phyloP scores from a whole-genome alignment of 2,797 vertebrate species.

The Poeciliopsis infans region DNA sequence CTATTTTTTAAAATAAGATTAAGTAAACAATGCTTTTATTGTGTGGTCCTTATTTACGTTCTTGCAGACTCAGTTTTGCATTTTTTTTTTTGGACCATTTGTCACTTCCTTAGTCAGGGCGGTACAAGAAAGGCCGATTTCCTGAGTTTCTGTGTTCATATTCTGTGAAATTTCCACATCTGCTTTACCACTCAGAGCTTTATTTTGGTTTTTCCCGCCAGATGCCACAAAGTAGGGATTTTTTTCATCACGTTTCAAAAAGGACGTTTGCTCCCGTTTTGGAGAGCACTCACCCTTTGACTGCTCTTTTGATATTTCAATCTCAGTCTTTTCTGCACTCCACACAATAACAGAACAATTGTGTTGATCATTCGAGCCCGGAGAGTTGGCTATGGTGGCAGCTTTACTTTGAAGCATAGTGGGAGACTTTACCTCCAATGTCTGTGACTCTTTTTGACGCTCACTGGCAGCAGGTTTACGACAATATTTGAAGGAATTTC shows the following conservation, averaged over 20 bases:
- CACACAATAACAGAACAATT: conserved; percentile 78
- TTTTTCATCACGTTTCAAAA: conserved; percentile 73
- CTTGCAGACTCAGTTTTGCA: conserved; percentile 15
- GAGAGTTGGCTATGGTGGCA: conserved; percentile 59
- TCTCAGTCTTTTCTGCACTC: conserved; percentile 72
- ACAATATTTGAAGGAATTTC: conserved; percentile 78
- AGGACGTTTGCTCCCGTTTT: conserved; percentile 64
- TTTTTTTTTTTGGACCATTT: conserved; percentile 39
- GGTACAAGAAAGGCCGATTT: conserved; percentile 28
- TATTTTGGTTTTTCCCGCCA: conserved; percentile 21
- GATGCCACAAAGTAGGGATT: conserved; percentile 76
- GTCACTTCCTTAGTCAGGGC: conserved; percentile 11
- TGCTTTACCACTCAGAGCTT: conserved; percentile 14
- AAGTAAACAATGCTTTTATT: background rate
- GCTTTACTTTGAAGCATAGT: conserved; percentile 74
- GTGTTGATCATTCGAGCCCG: conserved; percentile 68
- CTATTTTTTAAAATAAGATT: background rate
- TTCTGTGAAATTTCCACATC: conserved; percentile 43
- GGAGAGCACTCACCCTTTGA: conserved; percentile 80
- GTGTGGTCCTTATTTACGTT: background rate
- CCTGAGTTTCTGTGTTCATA: conserved; percentile 43
- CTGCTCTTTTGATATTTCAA: conserved; percentile 77
- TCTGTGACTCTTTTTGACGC: conserved; percentile 77
- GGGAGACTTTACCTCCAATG: conserved; percentile 78
- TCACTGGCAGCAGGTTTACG: conserved; percentile 73